Percentiles rank a stretch among this genome's conserved stretches.
phyloP scores from a whole-genome alignment of 2,888 invertebrate species.

The Serripes groenlandicus region DNA sequence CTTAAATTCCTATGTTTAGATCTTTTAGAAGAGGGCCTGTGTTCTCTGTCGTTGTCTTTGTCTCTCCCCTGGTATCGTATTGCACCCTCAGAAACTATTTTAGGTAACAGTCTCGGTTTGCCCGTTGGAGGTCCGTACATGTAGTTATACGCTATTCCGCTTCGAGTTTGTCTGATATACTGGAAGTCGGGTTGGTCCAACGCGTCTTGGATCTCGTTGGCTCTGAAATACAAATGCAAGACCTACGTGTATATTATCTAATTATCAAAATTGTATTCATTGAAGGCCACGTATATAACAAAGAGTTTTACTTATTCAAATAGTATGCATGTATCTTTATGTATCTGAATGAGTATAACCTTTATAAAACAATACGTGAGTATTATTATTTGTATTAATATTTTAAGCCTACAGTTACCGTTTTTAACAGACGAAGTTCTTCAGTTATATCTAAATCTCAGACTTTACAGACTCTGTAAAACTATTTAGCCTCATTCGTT shows the following conservation, averaged over 20 bases:
- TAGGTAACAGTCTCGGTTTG: constrained; percentile 33
- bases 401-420: too few relatives aligned
- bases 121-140: constrained; percentile 23
- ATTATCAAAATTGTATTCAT: not conserved
- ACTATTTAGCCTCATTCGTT: too few relatives aligned
- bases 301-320: not conserved
- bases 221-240: not conserved
- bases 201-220: constrained; percentile 17
- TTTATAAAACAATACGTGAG: too few relatives aligned
- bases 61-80: not conserved
- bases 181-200: constrained; percentile 20
- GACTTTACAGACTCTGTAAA: too few relatives aligned
- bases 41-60: not conserved
- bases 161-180: constrained; percentile 34
- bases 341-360: not conserved
- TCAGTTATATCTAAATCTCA: too few relatives aligned
- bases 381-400: too few relatives aligned
- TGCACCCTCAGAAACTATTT: constrained; percentile 33
- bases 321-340: not conserved
- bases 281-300: too few relatives aligned
- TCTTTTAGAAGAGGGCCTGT: not conserved
- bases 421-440: too few relatives aligned
- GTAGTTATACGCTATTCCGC: constrained; percentile 33
- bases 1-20: not conserved
- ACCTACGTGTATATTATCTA: not conserved